Evolutionary conservation across 2,888 invertebrate genomes (phyloP), one percentile per base, ranked within the genome.

Genomic region (Biston betularia): DNA sequence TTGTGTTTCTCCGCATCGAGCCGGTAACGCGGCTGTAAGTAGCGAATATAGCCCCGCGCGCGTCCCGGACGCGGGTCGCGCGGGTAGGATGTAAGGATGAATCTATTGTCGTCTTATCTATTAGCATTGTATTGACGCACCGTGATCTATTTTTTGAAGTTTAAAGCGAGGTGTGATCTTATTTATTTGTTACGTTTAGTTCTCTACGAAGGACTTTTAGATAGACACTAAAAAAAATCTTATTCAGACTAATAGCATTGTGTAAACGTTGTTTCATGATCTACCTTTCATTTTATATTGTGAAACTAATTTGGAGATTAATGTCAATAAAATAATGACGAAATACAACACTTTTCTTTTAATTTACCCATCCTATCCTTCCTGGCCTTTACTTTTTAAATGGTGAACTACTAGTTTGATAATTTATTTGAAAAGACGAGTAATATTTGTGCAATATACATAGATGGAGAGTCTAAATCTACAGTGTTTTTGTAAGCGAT

Each of bases 261-360:
- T 78, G 76, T 77, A 75, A 80, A 77, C 75, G 68, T 76, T 76
- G 69, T 76, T 79, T 79, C 73, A 72, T 78, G 76, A 80, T 76
- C 75, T 76, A 77, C 75, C 85, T 63, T 86, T 86, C 78, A 78
- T 85, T 86, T 87, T 84, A 78, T 86, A 83, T 83, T 84, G 77
- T 79, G 75, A 75, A 83, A 77, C 79, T 87, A 88, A 81, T 88
- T 87, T 85, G 83, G 79, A 87, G 84, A 88, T 89, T 85, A 79
- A 83, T 88, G 88, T 89, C 86, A 90, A 89, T 91, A 91, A 92
- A 91, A 75, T 78, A 76, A 80, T 80, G 68, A 74, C 71, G 40
- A 71, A 69, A 68, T 50, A 61, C 49, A 59, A 42, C 49, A 45
- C n/a, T 12, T 12, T 49, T 0, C 38, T 53, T 53, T 38, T 24